These are phyloP conservation scores for Blastomussa wellsi DNA, from an alignment of 92 coral and sea anemone species.

Conservation along the genomic window DNA sequence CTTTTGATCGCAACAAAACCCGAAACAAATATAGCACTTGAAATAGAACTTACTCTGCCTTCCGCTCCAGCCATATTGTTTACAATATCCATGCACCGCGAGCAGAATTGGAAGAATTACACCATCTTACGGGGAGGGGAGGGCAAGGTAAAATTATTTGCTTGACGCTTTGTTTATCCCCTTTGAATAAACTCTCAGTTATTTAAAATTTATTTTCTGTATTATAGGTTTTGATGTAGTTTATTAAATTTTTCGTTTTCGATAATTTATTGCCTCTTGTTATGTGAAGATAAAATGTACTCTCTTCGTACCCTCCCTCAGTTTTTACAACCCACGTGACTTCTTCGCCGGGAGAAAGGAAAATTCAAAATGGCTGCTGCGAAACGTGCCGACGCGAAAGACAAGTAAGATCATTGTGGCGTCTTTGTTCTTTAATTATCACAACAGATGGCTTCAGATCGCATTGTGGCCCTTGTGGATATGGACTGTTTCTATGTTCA, in stretches of 20 bases:
- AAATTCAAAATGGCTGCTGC: slow-evolving; percentile 40
- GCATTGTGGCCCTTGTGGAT: slow-evolving; percentile 85
- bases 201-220: background rate
- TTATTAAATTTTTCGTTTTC: background rate
- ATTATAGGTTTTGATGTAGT: background rate
- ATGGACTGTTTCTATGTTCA: slow-evolving; percentile 99
- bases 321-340: background rate
- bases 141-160: background rate
- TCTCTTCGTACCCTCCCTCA: slow-evolving; percentile 4
- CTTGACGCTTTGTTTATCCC: background rate
- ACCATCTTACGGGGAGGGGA: slow-evolving; percentile 11
- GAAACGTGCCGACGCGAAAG: background rate
- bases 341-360: slow-evolving; percentile 34
- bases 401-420: background rate
- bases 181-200: background rate
- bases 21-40: slow-evolving; percentile 31
- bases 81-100: slow-evolving; percentile 77
- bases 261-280: background rate
- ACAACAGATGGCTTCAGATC: slow-evolving; percentile 65
- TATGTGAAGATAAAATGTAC: background rate
- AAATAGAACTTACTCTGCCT: slow-evolving; percentile 68
- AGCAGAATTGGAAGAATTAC: background rate
- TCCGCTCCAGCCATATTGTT: slow-evolving; percentile 89
- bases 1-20: slow-evolving; percentile 23
- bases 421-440: background rate